These are phyloP conservation scores for Alligator mississippiensis DNA, from an alignment of 2,113 vertebrate species.

Conservation along the genomic window DNA sequence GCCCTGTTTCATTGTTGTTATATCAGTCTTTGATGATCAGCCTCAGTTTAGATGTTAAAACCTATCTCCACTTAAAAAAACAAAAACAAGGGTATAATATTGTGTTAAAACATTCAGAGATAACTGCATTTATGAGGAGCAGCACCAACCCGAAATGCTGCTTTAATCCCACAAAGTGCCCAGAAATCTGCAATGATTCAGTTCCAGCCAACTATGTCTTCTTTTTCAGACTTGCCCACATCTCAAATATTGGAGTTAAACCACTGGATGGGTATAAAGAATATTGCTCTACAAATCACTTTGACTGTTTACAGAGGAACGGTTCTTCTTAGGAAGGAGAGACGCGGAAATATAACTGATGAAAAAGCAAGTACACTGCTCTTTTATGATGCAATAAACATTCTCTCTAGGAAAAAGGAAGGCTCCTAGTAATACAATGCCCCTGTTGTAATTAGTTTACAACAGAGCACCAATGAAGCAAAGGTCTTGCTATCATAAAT, in stretches of 20 bases:
- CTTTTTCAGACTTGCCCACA: not conserved
- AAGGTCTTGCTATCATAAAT: conserved; percentile 25
- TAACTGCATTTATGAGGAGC: not conserved
- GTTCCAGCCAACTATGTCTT: conserved; percentile 6
- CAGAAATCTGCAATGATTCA: conserved; percentile 28
- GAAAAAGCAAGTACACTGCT: not conserved
- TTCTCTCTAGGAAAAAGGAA: not conserved
- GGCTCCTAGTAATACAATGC: conserved; percentile 43
- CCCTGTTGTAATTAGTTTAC: not conserved
- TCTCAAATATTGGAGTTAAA: not conserved
- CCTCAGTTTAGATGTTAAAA: not conserved
- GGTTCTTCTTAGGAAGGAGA: not conserved
- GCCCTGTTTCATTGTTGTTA: fast-evolving
- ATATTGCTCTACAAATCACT: not conserved
- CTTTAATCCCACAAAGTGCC: not conserved
- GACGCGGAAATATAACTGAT: not conserved
- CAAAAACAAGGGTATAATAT: not conserved
- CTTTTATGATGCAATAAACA: not conserved
- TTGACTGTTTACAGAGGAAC: not conserved
- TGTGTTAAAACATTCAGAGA: not conserved
- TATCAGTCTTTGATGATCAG: not conserved
- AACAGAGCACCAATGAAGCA: not conserved
- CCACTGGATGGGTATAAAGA: fast-evolving
- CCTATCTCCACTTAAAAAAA: not conserved
- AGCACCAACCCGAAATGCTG: not conserved